Percentiles rank a stretch among this genome's conserved stretches.
These are phyloP conservation scores for Dromaius novaehollandiae DNA, from an alignment of 2,113 vertebrate genomes.

Conservation along the genomic window DNA sequence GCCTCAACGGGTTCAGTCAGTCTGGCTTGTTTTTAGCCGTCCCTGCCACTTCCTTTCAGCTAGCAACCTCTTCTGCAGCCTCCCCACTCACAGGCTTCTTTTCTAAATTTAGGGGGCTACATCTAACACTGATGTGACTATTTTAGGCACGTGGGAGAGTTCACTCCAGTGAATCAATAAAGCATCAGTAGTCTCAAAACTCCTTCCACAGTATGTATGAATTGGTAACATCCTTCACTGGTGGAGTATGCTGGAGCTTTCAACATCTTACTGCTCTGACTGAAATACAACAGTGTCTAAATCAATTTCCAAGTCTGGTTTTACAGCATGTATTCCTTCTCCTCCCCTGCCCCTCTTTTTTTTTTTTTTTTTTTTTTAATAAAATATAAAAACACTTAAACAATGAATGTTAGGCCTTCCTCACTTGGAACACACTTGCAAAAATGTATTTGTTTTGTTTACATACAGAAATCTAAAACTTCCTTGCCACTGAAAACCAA, in stretches of 20 bases:
- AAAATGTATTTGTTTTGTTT: neutral
- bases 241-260: neutral
- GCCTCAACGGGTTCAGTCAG: neutral
- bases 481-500: neutral
- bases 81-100: neutral
- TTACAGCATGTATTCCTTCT: neutral
- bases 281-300: neutral
- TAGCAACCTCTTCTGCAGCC: neutral
- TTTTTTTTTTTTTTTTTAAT: neutral
- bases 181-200: neutral
- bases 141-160: neutral
- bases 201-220: fast-evolving
- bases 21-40: neutral
- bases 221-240: neutral
- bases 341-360: neutral
- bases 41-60: neutral
- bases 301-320: neutral
- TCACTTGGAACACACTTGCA: neutral
- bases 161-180: neutral
- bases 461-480: neutral
- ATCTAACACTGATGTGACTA: neutral
- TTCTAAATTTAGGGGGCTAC: neutral
- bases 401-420: neutral
- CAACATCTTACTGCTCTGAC: fast-evolving
- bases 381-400: neutral